Evolutionary conservation across 1,140 invertebrate species (phyloP).

Genomic region (Neoseiulus cucumeris): DNA sequence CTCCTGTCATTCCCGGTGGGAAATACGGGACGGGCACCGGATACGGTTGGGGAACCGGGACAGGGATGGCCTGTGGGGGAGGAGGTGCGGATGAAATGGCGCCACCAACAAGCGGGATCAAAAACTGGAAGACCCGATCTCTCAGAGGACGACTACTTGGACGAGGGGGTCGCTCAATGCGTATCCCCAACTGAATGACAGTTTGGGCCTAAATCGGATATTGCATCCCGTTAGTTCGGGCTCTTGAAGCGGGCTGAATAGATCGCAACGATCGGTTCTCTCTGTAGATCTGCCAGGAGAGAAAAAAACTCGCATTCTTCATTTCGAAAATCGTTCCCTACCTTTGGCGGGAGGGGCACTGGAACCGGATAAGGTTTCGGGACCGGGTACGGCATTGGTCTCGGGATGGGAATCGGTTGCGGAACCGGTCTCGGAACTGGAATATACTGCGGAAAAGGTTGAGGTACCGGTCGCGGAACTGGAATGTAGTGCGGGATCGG

Average conservation of each 20-base stretch:
- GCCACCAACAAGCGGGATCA: background rate
- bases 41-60: background rate
- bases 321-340: background rate
- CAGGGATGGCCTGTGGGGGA: background rate
- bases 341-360: background rate
- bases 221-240: too few relatives aligned
- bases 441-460: background rate
- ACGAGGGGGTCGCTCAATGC: conserved; percentile 2
- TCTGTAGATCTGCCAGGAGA: too few relatives aligned
- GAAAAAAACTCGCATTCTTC: too few relatives aligned
- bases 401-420: background rate
- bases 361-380: background rate
- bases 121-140: conserved; percentile 1
- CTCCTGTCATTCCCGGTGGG: too few relatives aligned
- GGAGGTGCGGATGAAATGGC: background rate
- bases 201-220: background rate
- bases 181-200: background rate
- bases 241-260: too few relatives aligned
- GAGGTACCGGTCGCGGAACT: background rate
- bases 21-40: too few relatives aligned
- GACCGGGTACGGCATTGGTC: background rate
- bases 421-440: background rate
- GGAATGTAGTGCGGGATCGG: background rate
- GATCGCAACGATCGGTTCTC: too few relatives aligned
- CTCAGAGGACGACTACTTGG: background rate